Percentiles rank a stretch among this genome's conserved stretches.
phyloP scores from a whole-genome alignment of 2,888 invertebrate species.

The Linnaemya tessellans region DNA sequence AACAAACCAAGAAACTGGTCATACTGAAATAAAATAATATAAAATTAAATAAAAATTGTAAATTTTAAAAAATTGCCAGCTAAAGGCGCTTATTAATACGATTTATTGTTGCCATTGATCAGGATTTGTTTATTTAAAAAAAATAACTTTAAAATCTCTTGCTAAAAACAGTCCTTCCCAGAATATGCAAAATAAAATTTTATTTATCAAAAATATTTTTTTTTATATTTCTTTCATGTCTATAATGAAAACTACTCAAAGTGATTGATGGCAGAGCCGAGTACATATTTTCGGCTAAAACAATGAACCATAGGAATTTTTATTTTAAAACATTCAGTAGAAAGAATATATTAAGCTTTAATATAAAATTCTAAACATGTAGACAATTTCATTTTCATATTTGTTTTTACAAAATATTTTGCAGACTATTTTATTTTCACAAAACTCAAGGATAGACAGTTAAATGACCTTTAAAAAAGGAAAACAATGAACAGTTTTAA shows the following conservation, averaged over 20 bases:
- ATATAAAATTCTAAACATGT: constrained; percentile 28
- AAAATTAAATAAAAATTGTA: too few species aligned
- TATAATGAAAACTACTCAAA: constrained; percentile 4
- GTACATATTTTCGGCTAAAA: background rate
- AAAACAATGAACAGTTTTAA: background rate
- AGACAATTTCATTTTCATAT: constrained; percentile 1
- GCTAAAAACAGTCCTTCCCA: too few species aligned
- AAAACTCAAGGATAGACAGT: constrained; percentile 64
- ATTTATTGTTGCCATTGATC: too few species aligned
- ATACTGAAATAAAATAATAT: too few species aligned
- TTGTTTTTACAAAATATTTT: constrained; percentile 9
- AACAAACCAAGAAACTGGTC: too few species aligned
- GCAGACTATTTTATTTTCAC: constrained; percentile 41
- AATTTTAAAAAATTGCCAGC: too few species aligned
- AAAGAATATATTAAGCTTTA: background rate
- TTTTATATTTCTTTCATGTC: background rate
- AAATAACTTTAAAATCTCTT: too few species aligned
- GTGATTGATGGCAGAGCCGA: constrained; percentile 12
- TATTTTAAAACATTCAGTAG: constrained; percentile 9
- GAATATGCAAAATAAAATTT: too few species aligned
- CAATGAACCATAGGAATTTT: constrained; percentile 28
- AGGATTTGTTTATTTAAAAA: too few species aligned
- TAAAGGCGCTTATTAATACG: too few species aligned
- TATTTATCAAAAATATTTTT: background rate
- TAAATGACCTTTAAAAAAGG: constrained; percentile 57